Evolutionary conservation across 1,140 invertebrate genomes (phyloP).

Genomic region (Probaryconus sp.): DNA sequence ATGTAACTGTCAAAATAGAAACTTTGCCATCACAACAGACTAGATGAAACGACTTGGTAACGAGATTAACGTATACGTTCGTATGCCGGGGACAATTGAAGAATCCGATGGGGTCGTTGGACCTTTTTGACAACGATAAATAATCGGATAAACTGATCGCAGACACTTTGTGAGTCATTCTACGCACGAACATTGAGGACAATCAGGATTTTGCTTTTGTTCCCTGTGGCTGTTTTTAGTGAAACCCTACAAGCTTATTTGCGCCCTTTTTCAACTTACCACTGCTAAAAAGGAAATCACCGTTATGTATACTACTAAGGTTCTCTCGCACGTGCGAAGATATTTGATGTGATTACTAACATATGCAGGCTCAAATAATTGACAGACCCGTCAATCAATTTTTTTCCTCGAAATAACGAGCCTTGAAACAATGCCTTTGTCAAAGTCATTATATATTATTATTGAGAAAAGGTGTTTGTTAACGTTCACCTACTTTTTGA

Average conservation of each 20-base stretch:
- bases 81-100: constrained; percentile 35
- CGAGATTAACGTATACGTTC: constrained; percentile 65
- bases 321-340: constrained; percentile 57
- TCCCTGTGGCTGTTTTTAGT: constrained; percentile 40
- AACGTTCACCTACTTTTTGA: no score
- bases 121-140: constrained; percentile 73
- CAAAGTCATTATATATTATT: no score
- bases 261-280: constrained; percentile 45
- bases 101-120: constrained; percentile 35
- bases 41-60: constrained; percentile 53
- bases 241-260: constrained; percentile 46
- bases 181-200: constrained; percentile 35
- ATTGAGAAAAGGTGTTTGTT: no score
- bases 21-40: constrained; percentile 44
- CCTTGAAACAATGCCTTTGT: no score
- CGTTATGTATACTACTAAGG: constrained; percentile 19
- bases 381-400: constrained; percentile 12
- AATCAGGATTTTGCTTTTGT: constrained; percentile 62
- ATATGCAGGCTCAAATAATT: constrained; percentile 53
- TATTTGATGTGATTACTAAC: constrained; percentile 41
- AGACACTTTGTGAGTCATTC: constrained; percentile 67
- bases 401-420: no score
- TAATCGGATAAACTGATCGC: constrained; percentile 73
- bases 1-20: constrained; percentile 55
- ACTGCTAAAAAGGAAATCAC: constrained; percentile 48